Conservation (phyloP, 2,113 vertebrate species). For the Entelurus aequoreus region DNA sequence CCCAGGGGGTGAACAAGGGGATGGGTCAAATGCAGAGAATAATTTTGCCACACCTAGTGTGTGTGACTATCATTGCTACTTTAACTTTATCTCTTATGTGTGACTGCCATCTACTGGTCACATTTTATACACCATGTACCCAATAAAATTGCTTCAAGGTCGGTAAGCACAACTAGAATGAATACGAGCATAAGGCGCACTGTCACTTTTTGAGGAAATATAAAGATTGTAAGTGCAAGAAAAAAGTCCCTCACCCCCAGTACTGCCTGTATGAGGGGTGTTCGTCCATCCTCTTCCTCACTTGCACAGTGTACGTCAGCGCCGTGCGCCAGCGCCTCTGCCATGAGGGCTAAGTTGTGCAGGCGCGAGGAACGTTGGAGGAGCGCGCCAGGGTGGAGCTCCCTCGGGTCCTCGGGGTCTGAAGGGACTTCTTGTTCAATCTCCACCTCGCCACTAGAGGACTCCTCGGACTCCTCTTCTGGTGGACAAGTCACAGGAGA, state of each 20-base stretch:
- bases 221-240: not conserved
- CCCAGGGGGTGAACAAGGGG: too few species aligned
- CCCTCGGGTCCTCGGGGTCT: constrained; percentile 71
- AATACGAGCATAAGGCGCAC: too few species aligned
- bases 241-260: constrained; percentile 77
- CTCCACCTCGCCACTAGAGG: constrained; percentile 72
- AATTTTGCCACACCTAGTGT: too few species aligned
- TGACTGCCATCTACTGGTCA: too few species aligned
- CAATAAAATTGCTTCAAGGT: too few species aligned
- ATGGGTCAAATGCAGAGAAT: too few species aligned
- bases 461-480: constrained; percentile 71
- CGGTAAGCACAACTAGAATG: too few species aligned
- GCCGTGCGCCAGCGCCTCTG: constrained; percentile 90
- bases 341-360: constrained; percentile 89
- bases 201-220: too few species aligned
- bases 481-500: not conserved
- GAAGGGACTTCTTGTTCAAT: constrained; percentile 67
- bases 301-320: constrained; percentile 86
- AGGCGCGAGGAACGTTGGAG: constrained; percentile 82
- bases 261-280: constrained; percentile 92
- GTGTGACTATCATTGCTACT: too few species aligned
- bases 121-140: too few species aligned
- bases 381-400: constrained; percentile 76
- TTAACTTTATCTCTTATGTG: too few species aligned
- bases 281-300: constrained; percentile 81